Base-by-base conservation (phyloP, 1,140 invertebrate genomes). In the Lepidurus couesii region DNA sequence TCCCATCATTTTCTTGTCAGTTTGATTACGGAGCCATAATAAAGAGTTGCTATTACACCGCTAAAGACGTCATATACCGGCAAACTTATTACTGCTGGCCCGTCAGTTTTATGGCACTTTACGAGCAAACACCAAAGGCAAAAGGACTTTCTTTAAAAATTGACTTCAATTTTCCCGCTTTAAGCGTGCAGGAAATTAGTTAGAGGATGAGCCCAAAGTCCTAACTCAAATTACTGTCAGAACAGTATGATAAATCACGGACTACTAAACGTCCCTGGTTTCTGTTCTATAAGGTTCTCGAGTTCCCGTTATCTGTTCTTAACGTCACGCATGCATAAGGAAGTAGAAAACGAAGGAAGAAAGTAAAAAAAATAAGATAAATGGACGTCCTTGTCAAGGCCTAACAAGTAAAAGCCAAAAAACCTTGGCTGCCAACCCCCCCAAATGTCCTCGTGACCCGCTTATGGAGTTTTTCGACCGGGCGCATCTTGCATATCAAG, bases 151-250 rank as follows among this genome's bases (percentile, higher is more conserved):
- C 34, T 34, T 34, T 34, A 34, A 65, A 7, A 65, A 13, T 65
- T 21, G 53, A 11, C 53, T 65, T 21, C 53, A 65, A 65, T 21
- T 65, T 13, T 21, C 16, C 16, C 16, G n/a, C 8, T 7, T 7
- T n/a, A 65, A 13, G 21, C 8, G 53, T 7, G 13, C 8, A 65
- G 13, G 53, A 65, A 65, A 65, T 11, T 65, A 65, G 16, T 9
- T n/a, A 9, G 21, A 9, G 53, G 13, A 13, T n/a, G 16, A 65
- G 7, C 16, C 53, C 21, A 7, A 65, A 65, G 53, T 65, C 53
- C 53, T 65, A 65, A 65, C 53, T 9, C 53, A 65, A 65, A 65
- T 65, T 65, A 65, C 53, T 65, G 53, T 65, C 53, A 65, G 21
- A 16, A 21, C 13, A 65, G 16, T n/a, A 65, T 65, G 53, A 65